These are phyloP conservation scores for Champsocephalus gunnari DNA, from an alignment of 2,797 vertebrate genomes.

Conservation along the genomic window DNA sequence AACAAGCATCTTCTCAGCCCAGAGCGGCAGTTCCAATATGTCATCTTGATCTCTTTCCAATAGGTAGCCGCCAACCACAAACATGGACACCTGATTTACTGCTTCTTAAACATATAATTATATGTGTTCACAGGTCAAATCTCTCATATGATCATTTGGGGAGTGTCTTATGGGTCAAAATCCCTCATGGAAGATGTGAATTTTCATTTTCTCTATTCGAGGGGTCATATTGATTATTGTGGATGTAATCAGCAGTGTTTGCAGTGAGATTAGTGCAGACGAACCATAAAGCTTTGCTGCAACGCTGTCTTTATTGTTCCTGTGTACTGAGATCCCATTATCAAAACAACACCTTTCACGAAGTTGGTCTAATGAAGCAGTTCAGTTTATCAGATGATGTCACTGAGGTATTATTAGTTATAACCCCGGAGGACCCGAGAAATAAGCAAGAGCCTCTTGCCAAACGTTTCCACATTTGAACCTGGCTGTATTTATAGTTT, in stretches of 20 bases:
- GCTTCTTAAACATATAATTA: conserved; percentile 77
- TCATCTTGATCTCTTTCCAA: conserved; percentile 82
- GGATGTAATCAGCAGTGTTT: conserved; percentile 61
- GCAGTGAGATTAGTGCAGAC: conserved; percentile 63
- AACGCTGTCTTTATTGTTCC: conserved; percentile 40
- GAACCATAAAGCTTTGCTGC: conserved; percentile 45
- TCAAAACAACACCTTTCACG: conserved; percentile 33
- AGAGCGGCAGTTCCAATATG: conserved; percentile 75
- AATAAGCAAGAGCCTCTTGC: conserved; percentile 39
- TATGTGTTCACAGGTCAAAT: conserved; percentile 66
- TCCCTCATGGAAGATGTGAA: conserved; percentile 17
- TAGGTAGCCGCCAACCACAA: conserved; percentile 59
- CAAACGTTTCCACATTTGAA: conserved; percentile 56
- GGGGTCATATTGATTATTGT: conserved; percentile 68
- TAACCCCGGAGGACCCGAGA: conserved; percentile 32
- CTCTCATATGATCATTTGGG: conserved; percentile 48
- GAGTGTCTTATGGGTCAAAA: conserved; percentile 39
- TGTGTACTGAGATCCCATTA: conserved; percentile 27
- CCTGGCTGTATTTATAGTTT: conserved; percentile 19
- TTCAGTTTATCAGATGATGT: conserved; percentile 66
- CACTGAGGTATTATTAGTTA: conserved; percentile 51
- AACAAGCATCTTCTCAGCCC: conserved; percentile 79
- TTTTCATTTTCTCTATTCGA: conserved; percentile 42
- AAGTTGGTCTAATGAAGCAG: conserved; percentile 57
- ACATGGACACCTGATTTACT: conserved; percentile 76